These are phyloP conservation scores for Cynopterus sphinx DNA, from an alignment of 2,797 vertebrate species.

Conservation along the genomic window DNA sequence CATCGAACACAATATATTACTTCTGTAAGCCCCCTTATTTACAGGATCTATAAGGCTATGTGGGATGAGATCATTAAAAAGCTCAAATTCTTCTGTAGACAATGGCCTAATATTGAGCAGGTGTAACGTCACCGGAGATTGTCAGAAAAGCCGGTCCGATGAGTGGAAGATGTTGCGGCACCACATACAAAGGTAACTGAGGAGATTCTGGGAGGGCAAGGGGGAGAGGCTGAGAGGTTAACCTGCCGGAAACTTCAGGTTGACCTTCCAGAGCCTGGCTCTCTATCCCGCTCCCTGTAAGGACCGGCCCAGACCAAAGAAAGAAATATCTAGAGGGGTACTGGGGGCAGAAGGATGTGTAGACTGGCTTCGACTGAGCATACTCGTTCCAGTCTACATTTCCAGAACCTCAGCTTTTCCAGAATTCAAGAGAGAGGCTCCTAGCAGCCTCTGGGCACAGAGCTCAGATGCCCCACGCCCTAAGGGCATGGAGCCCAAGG, in stretches of 20 bases:
- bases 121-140: not conserved
- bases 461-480: not conserved
- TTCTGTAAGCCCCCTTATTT: not conserved
- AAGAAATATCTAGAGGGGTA: not conserved
- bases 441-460: not conserved
- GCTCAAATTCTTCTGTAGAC: not conserved
- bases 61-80: not conserved
- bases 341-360: not conserved
- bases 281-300: not conserved
- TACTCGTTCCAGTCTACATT: not conserved
- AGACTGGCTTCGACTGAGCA: not conserved
- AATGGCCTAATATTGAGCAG: not conserved
- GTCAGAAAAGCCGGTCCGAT: not conserved
- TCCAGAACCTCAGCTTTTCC: not conserved
- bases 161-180: rapidly evolving
- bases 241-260: not conserved
- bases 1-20: not conserved
- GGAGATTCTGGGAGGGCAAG: not conserved
- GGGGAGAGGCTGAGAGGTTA: not conserved
- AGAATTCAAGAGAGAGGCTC: not conserved
- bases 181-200: not conserved
- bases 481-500: not conserved
- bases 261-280: not conserved
- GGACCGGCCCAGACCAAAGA: not conserved
- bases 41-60: constrained; percentile 49